Evolutionary conservation across 1,140 invertebrate species (phyloP).

Genomic region (Rhynchophorus ferrugineus): DNA sequence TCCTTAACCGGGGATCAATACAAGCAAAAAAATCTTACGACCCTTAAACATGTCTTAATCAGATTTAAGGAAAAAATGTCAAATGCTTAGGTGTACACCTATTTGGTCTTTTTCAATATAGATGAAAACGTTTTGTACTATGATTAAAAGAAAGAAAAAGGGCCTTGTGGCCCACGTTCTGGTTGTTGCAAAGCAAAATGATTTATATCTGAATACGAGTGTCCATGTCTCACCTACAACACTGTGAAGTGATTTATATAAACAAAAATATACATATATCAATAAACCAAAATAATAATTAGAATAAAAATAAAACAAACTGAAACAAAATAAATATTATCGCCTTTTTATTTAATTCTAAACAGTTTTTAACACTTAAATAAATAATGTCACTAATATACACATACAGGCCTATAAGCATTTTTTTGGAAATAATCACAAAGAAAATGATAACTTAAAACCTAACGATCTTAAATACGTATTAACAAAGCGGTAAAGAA

Average conservation of each 20-base stretch:
- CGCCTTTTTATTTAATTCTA: constrained; percentile 16
- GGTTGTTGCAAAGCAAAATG: neutral
- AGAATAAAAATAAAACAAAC: constrained; percentile 9
- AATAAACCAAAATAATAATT: no score
- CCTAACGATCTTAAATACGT: neutral
- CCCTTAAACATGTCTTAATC: no score
- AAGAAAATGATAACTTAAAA: constrained; percentile 16
- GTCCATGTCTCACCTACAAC: constrained; percentile 15
- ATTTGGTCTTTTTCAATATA: neutral
- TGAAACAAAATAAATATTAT: constrained; percentile 15
- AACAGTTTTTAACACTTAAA: constrained; percentile 16
- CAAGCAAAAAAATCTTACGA: no score
- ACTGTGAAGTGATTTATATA: constrained; percentile 9
- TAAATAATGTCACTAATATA: constrained; percentile 20
- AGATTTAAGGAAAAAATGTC: neutral
- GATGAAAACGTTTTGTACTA: neutral
- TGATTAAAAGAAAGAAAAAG: neutral
- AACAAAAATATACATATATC: no score
- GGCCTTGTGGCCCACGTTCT: neutral
- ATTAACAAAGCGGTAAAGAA: constrained; percentile 9
- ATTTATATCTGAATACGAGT: no score
- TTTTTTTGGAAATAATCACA: constrained; percentile 20
- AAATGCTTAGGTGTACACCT: neutral
- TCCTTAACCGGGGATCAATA: no score
- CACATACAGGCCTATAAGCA: constrained; percentile 19